These are phyloP conservation scores for Tuta absoluta DNA, from an alignment of 2,888 invertebrate genomes.

Conservation along the genomic window DNA sequence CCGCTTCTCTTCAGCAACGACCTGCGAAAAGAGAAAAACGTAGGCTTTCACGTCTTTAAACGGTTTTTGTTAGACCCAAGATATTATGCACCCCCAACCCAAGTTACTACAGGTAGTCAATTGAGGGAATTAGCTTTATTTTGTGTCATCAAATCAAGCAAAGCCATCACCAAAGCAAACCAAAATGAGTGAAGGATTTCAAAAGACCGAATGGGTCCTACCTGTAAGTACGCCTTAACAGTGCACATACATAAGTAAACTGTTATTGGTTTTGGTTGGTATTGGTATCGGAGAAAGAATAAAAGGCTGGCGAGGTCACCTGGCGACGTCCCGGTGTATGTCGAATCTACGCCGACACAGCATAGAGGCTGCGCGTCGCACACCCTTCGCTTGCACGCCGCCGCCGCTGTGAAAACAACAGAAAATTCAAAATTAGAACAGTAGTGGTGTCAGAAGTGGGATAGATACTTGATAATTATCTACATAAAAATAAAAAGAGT, in stretches of 20 bases:
- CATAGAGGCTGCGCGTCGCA: conserved; percentile 74
- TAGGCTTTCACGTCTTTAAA: conserved; percentile 76
- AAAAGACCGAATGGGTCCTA: background rate
- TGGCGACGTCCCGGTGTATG: conserved; percentile 85
- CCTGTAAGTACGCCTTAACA: background rate
- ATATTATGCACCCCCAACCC: background rate
- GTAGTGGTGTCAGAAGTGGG: background rate
- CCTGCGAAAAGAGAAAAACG: conserved; percentile 67
- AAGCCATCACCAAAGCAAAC: background rate
- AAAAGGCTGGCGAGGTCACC: conserved; percentile 71
- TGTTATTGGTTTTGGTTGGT: background rate
- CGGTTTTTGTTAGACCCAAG: background rate
- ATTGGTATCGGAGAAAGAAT: background rate
- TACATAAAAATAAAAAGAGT: too few relatives aligned
- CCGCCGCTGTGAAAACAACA: conserved; percentile 61
- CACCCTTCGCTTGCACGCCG: conserved; percentile 51
- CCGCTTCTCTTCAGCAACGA: conserved; percentile 75
- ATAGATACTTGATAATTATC: too few relatives aligned
- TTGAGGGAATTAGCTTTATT: background rate
- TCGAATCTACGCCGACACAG: conserved; percentile 83
- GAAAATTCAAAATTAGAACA: conserved; percentile 29
- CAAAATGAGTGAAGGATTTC: background rate
- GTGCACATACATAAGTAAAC: background rate
- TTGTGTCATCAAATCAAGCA: background rate
- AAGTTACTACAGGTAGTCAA: background rate